Conservation (phyloP, 53 echinoderm and acorn worm species). For the Apostichopus leukothele region DNA sequence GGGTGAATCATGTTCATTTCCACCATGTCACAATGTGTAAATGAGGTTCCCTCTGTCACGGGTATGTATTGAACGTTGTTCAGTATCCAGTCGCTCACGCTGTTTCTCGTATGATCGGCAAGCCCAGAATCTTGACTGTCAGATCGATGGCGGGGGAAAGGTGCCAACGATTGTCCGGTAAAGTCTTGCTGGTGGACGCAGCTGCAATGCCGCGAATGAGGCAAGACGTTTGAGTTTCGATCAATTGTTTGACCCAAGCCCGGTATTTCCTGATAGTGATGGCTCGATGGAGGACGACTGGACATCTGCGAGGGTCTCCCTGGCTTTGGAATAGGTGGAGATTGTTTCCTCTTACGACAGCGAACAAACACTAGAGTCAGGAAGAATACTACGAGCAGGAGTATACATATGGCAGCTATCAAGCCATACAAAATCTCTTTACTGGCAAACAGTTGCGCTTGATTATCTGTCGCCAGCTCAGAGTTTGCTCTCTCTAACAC, state of each 20-base stretch:
- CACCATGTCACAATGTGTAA: background rate
- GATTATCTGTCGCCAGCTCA: too few species aligned
- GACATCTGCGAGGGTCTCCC: too few species aligned
- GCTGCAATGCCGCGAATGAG: background rate
- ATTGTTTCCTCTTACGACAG: too few species aligned
- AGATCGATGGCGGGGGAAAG: background rate
- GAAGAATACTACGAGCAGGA: too few species aligned
- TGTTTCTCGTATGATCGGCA: conserved; percentile 9
- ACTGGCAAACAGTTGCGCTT: too few species aligned
- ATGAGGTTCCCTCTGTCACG: background rate
- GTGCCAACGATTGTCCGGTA: background rate
- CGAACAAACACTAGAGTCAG: too few species aligned
- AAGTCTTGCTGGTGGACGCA: background rate
- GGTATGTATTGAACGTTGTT: background rate
- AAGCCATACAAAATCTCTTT: too few species aligned
- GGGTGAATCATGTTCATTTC: background rate
- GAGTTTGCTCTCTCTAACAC: too few species aligned
- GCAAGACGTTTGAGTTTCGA: background rate
- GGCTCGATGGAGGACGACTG: background rate
- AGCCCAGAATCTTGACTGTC: conserved; percentile 41
- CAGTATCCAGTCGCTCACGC: conserved; percentile 9
- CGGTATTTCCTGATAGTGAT: background rate
- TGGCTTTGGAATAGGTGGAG: too few species aligned
- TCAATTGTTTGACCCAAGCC: background rate
- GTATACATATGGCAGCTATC: too few species aligned